Conservation (phyloP, 2,888 invertebrate genomes). For the Acheta domesticus region DNA sequence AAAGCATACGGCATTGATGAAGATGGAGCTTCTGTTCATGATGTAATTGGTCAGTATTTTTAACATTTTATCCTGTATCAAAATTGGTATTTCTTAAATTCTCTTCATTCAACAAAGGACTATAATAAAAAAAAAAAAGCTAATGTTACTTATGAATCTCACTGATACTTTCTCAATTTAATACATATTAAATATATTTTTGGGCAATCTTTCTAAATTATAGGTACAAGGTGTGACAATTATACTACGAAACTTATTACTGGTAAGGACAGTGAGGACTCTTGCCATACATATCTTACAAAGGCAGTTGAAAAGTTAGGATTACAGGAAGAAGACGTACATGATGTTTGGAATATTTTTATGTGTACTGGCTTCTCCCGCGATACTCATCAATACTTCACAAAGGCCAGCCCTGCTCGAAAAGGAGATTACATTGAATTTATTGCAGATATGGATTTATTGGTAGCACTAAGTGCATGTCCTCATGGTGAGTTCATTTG, state of each 20-base stretch:
- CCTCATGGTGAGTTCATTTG: constrained; percentile 45
- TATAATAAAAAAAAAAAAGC: no score
- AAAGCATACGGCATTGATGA: constrained; percentile 50
- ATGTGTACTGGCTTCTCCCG: constrained; percentile 52
- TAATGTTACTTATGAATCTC: no score
- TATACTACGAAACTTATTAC: constrained; percentile 52
- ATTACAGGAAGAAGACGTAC: constrained; percentile 50
- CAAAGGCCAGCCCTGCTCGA: constrained; percentile 51
- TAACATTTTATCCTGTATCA: background rate
- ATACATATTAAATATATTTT: background rate
- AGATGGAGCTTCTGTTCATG: constrained; percentile 51
- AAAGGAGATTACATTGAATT: constrained; percentile 53
- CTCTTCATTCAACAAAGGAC: background rate
- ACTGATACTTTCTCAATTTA: background rate
- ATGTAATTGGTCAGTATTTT: constrained; percentile 46
- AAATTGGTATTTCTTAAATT: background rate
- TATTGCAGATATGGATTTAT: constrained; percentile 52
- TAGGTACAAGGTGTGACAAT: constrained; percentile 50
- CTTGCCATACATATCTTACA: constrained; percentile 50
- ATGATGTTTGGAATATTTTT: constrained; percentile 55
- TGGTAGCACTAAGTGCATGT: constrained; percentile 50
- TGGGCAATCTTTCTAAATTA: background rate
- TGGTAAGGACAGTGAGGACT: constrained; percentile 47
- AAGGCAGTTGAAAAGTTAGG: constrained; percentile 48
- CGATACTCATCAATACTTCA: constrained; percentile 52